A percentile compares a stretch with the other conserved stretches of the same genome.
phyloP scores from a whole-genome alignment of 92 coral and sea anemone genomes.

The Montipora capitata region DNA sequence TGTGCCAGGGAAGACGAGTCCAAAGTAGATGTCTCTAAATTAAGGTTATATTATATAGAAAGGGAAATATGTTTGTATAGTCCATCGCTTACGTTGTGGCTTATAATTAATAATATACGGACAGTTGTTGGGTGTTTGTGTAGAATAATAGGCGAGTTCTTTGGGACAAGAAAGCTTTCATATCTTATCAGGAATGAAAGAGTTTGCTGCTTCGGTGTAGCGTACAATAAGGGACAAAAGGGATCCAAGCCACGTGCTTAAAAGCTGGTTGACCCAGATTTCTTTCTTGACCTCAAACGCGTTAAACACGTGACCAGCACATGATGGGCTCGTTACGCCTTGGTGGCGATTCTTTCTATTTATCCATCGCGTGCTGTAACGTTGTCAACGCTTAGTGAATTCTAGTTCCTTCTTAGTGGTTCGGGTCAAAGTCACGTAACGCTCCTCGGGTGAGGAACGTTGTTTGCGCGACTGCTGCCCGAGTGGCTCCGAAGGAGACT shows the following conservation, averaged over 20 bases:
- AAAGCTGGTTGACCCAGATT: neutral
- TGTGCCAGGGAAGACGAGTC: conserved; percentile 21
- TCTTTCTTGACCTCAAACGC: neutral
- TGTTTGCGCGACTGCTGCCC: too few relatives aligned
- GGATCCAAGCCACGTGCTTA: neutral
- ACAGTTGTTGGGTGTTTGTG: conserved; percentile 21
- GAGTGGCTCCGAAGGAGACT: too few relatives aligned
- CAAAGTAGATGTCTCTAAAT: conserved; percentile 38
- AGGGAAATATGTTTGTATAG: conserved; percentile 67
- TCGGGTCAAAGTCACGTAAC: neutral
- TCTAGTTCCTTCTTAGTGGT: neutral
- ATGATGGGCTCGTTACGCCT: neutral
- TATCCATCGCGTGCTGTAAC: neutral
- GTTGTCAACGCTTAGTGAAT: neutral
- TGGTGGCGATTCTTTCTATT: neutral
- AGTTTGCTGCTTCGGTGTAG: neutral
- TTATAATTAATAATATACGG: conserved; percentile 13
- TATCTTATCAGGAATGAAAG: too few relatives aligned
- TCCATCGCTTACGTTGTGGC: conserved; percentile 29
- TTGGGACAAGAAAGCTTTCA: neutral
- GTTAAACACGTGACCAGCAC: neutral
- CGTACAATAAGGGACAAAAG: neutral
- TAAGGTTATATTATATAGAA: conserved; percentile 56
- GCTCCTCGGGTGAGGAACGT: too few relatives aligned
- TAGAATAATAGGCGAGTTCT: conserved; percentile 6